Conservation (phyloP, 2,113 vertebrate species). For the Guaruba guarouba region DNA sequence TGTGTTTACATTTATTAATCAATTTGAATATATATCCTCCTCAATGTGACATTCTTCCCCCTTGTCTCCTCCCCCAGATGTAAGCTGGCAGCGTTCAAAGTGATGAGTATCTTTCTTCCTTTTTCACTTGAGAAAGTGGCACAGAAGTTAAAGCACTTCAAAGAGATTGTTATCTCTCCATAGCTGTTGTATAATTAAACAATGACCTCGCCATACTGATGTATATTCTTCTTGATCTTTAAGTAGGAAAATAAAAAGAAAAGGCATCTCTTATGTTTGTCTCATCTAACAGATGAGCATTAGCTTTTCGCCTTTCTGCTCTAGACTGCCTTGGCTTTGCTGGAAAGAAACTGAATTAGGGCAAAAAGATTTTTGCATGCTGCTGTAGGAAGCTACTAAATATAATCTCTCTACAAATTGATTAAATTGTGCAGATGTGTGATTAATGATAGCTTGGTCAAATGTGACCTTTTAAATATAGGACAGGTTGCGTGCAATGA, state of each 20-base stretch:
- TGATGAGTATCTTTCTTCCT: constrained; percentile 16
- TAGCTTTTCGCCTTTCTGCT: neutral
- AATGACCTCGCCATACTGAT: neutral
- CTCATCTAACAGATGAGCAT: neutral
- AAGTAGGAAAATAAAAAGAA: constrained; percentile 19
- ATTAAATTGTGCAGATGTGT: constrained; percentile 1
- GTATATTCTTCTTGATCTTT: constrained; percentile 47
- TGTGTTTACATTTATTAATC: constrained; percentile 58
- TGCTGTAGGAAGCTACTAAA: neutral
- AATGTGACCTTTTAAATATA: constrained; percentile 44
- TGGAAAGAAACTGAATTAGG: neutral
- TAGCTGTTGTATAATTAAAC: constrained; percentile 61
- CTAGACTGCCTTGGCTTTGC: neutral
- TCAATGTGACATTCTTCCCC: neutral
- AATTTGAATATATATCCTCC: constrained; percentile 40
- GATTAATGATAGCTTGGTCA: constrained; percentile 37
- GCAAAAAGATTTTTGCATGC: neutral
- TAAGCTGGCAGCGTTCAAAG: constrained; percentile 25
- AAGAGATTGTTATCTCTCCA: constrained; percentile 39
- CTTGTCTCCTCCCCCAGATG: constrained; percentile 27
- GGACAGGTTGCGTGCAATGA: neutral
- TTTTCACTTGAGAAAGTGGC: constrained; percentile 31
- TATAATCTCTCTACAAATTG: neutral
- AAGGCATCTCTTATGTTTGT: neutral
- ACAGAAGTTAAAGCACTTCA: constrained; percentile 54